These are phyloP conservation scores for Drosophila rufa DNA, from an alignment of 1,140 invertebrate genomes.

Conservation along the genomic window DNA sequence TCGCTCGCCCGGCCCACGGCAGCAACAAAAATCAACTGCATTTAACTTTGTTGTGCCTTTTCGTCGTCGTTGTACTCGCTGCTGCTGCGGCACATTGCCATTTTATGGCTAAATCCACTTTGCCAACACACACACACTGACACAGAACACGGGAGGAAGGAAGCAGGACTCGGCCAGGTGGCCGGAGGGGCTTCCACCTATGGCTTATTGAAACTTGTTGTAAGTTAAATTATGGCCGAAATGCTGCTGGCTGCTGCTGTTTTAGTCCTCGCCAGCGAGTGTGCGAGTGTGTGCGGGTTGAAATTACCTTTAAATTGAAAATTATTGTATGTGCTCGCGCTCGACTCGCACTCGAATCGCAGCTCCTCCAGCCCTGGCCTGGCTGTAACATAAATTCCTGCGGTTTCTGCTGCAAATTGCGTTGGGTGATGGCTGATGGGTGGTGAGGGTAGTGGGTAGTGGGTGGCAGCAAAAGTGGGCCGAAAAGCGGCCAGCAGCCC, in stretches of 20 bases:
- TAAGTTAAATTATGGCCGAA: constrained; percentile 82
- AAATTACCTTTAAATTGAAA: constrained; percentile 84
- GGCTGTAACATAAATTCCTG: constrained; percentile 76
- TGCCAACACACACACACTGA: constrained; percentile 37
- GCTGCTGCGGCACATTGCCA: constrained; percentile 67
- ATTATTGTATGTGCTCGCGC: constrained; percentile 82
- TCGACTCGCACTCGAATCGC: constrained; percentile 63
- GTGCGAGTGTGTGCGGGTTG: constrained; percentile 43
- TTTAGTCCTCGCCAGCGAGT: constrained; percentile 37
- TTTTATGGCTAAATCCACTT: constrained; percentile 84
- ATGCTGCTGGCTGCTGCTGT: constrained; percentile 61
- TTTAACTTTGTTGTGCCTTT: constrained; percentile 79
- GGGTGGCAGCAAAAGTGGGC: constrained; percentile 20
- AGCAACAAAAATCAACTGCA: constrained; percentile 80
- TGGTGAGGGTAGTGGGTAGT: constrained; percentile 25
- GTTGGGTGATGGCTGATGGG: constrained; percentile 27
- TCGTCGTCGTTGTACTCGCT: constrained; percentile 41
- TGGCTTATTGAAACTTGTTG: constrained; percentile 81
- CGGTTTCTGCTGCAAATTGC: constrained; percentile 74
- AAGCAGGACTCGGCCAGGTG: constrained; percentile 25
- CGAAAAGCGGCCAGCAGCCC: constrained; percentile 25
- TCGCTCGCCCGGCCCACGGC: constrained; percentile 26
- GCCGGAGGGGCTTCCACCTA: constrained; percentile 37
- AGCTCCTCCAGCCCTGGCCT: constrained; percentile 14
- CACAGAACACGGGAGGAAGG: constrained; percentile 2